Evolutionary conservation across 2,888 invertebrate species (phyloP).

Genomic region (Cetonia aurata): DNA sequence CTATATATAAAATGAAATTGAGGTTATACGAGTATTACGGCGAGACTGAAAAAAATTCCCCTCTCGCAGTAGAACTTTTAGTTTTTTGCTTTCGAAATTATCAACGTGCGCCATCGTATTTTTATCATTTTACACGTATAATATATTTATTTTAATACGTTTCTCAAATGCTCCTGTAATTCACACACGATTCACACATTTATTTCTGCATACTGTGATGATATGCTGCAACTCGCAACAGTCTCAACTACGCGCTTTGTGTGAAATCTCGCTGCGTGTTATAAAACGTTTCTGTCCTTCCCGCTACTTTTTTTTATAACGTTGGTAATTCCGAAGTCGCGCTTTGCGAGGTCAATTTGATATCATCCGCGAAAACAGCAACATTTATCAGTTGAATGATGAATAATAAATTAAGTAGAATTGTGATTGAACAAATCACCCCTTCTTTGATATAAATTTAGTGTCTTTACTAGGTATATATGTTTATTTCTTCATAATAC

Average conservation of each 20-base stretch:
- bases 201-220: slow-evolving; percentile 19
- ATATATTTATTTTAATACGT: background rate
- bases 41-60: background rate
- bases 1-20: slow-evolving; percentile 42
- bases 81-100: slow-evolving; percentile 10
- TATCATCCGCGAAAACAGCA: slow-evolving; percentile 1
- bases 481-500: slow-evolving; percentile 46
- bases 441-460: slow-evolving; percentile 41
- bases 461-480: slow-evolving; percentile 35
- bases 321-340: slow-evolving; percentile 33
- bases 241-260: background rate
- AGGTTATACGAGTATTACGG: slow-evolving; percentile 38
- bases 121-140: too few relatives aligned
- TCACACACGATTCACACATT: slow-evolving; percentile 9
- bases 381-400: slow-evolving; percentile 52
- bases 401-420: slow-evolving; percentile 53
- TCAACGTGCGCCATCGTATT: background rate
- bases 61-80: slow-evolving; percentile 6
- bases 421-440: slow-evolving; percentile 50
- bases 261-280: slow-evolving; percentile 23
- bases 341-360: slow-evolving; percentile 10
- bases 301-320: slow-evolving; percentile 26
- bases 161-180: background rate
- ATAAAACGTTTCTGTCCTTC: slow-evolving; percentile 29
- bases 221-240: slow-evolving; percentile 10